phyloP scores from a whole-genome alignment of 2,113 vertebrate species.

The Microtus richardsoni region DNA sequence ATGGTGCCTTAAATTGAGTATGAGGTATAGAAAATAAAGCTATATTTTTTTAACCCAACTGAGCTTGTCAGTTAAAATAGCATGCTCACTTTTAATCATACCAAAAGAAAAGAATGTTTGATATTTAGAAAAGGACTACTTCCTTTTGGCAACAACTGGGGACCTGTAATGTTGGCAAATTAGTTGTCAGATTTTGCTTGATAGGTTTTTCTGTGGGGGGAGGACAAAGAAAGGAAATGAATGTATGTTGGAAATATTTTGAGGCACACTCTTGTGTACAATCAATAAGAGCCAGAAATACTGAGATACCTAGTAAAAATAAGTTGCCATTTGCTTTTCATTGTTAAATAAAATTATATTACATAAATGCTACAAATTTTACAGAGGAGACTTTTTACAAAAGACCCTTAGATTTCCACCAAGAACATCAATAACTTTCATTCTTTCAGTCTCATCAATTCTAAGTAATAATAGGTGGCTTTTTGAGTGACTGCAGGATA shows the following conservation, averaged over 20 bases:
- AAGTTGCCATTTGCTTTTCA: conserved; percentile 51
- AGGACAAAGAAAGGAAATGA: background rate
- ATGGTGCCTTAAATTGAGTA: background rate
- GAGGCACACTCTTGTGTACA: background rate
- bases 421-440: background rate
- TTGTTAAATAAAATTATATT: conserved; percentile 33
- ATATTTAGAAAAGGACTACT: background rate
- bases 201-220: background rate
- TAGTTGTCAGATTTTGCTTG: background rate
- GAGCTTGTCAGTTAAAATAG: conserved; percentile 47
- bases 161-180: conserved; percentile 5
- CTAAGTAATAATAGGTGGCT: conserved; percentile 5
- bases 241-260: background rate
- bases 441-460: background rate
- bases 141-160: background rate
- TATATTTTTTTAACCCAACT: background rate
- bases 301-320: conserved; percentile 47
- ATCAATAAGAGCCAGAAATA: conserved; percentile 50
- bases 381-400: conserved; percentile 13
- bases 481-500: background rate
- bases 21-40: conserved; percentile 21
- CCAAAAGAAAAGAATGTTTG: conserved; percentile 2
- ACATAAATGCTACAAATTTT: conserved; percentile 26
- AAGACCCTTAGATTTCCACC: background rate
- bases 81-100: background rate